Evolutionary conservation across 1,140 invertebrate genomes (phyloP).

Genomic region (Cherax quadricarinatus): DNA sequence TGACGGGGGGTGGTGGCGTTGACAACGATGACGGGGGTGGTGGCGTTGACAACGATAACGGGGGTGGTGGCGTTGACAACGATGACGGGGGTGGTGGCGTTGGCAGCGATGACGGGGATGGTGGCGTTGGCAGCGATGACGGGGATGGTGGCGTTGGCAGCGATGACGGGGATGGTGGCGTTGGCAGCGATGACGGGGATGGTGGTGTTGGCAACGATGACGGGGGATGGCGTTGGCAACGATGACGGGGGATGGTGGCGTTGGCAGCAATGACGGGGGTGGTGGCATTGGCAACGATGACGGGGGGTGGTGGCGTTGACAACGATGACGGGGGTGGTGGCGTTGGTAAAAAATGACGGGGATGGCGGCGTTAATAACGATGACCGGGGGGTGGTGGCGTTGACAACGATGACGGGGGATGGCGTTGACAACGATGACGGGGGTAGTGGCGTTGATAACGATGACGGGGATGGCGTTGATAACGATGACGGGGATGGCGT

Average conservation of each 20-base stretch:
- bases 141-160: no score
- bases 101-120: no score
- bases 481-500: no score
- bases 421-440: neutral
- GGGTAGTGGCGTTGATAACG: neutral
- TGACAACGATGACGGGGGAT: no score
- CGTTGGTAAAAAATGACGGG: no score
- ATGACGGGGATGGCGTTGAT: no score
- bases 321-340: neutral
- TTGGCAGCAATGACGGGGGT: no score
- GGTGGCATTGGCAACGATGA: neutral
- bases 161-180: neutral
- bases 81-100: neutral
- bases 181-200: no score
- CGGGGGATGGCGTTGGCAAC: no score
- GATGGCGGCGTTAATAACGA: neutral
- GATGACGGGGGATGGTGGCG: neutral
- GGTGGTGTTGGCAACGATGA: neutral
- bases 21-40: no score
- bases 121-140: neutral
- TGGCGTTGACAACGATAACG: neutral
- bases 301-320: no score
- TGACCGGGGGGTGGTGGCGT: neutral
- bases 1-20: neutral
- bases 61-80: no score